These are phyloP conservation scores for Hozukius guyotensis DNA, from an alignment of 2,797 vertebrate genomes.

Conservation along the genomic window DNA sequence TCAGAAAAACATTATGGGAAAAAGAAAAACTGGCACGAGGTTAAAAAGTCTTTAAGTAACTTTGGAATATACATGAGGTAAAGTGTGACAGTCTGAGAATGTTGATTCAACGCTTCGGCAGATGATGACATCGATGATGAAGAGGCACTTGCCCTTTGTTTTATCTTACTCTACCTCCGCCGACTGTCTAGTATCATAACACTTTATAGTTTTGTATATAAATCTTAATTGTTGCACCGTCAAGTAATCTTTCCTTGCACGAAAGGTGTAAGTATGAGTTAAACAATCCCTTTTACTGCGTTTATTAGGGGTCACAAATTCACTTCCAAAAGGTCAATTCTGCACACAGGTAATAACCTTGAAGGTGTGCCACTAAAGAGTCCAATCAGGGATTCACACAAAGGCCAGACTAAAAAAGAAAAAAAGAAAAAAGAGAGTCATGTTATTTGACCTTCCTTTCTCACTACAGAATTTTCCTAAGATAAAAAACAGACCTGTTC, in stretches of 20 bases:
- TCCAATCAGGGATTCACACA: constrained; percentile 77
- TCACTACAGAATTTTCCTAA: constrained; percentile 64
- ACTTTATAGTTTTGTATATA: constrained; percentile 29
- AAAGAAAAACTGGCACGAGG: constrained; percentile 49
- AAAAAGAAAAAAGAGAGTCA: constrained; percentile 44
- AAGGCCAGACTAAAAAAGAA: constrained; percentile 68
- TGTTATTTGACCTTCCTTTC: constrained; percentile 77
- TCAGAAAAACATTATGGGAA: constrained; percentile 39
- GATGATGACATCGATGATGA: constrained; percentile 32
- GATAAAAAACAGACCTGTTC: constrained; percentile 64
- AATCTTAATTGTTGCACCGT: constrained; percentile 39
- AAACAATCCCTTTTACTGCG: constrained; percentile 53
- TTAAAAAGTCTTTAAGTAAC: constrained; percentile 60
- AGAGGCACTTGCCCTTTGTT: constrained; percentile 41
- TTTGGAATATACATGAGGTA: constrained; percentile 46
- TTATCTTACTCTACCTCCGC: constrained; percentile 20
- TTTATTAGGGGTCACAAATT: constrained; percentile 69
- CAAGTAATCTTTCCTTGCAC: constrained; percentile 29
- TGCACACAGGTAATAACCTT: constrained; percentile 73
- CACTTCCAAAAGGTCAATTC: constrained; percentile 73
- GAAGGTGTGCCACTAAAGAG: constrained; percentile 70
- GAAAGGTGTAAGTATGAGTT: constrained; percentile 30
- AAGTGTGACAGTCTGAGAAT: constrained; percentile 31
- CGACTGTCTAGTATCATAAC: constrained; percentile 17
- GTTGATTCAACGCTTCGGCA: constrained; percentile 42